Evolutionary conservation across 2,797 vertebrate species (phyloP), one percentile per base, ranked within the genome.

Genomic region (Eleutherodactylus coqui): DNA sequence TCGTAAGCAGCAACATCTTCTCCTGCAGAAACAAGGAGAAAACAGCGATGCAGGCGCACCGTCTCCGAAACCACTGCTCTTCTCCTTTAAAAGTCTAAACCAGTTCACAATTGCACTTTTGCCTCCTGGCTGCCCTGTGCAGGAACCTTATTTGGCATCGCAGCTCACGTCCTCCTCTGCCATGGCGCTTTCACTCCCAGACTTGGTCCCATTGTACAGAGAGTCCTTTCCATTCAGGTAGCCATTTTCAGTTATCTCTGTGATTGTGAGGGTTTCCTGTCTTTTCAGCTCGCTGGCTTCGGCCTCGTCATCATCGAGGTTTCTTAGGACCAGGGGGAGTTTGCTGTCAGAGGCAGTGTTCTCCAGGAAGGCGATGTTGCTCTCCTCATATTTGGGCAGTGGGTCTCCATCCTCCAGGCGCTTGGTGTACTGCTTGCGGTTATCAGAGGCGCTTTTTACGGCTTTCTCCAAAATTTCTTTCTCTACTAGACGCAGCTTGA

Each of bases 381-480:
- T 96, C 88, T 98, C 97, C 91, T 98, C 95, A 0, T 96, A 98
- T 75, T 91, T 94, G 0, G 98, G 98, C 85, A 99, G 89, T 0
- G 89, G 91, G 2, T 93, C 94, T 1, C 92, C 94, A 47, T 96
- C 96, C 86, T 95, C 94, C 90, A 94, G 90, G 89, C 95, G 96
- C 89, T 95, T 92, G 91, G 92, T 92, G 62, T 95, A 98, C 88
- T 93, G 92, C 80, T 96, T 91, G 21, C 94, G 92, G 90, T 95
- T 97, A 53, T 91, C 91, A 1, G 93, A 93, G 0, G 97, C 96
- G 0, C 95, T 96, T 89, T 92, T 93, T 0, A 95, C 95, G 0
- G 95, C 96, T 41, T 94, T 96, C 90, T 98, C 96, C 89, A 99
- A 92, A 89, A 99, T 99, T 93, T 96, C 96, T 89, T 99, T 99